Evolutionary conservation across 2,113 vertebrate genomes (phyloP).

Genomic region (Daphoenositta chrysoptera): DNA sequence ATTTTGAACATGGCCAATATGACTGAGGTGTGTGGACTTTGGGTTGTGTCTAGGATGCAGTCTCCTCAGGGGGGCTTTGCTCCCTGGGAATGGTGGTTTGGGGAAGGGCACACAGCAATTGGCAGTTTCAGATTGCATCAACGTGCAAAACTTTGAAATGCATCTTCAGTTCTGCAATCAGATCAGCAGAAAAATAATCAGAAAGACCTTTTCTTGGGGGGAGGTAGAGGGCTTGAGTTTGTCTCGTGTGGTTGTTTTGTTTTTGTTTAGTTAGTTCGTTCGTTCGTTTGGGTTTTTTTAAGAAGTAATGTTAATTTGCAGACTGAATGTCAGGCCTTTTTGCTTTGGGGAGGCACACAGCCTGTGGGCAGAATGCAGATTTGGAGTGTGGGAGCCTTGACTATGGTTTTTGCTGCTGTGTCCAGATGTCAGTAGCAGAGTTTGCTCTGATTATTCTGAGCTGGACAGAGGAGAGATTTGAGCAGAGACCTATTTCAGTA

Average conservation of each 20-base stretch:
- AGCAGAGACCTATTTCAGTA: background rate
- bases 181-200: background rate
- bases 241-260: background rate
- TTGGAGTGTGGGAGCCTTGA: rapidly evolving
- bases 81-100: background rate
- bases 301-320: background rate
- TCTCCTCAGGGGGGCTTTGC: background rate
- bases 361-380: background rate
- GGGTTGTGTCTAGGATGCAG: background rate
- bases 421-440: background rate
- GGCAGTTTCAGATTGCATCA: background rate
- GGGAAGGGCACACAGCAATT: background rate
- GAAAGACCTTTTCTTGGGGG: background rate
- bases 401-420: background rate
- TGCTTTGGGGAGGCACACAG: background rate
- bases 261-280: background rate
- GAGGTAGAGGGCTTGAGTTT: background rate
- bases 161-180: background rate
- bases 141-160: background rate
- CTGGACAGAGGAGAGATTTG: background rate
- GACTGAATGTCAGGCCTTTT: background rate
- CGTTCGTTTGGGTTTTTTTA: rapidly evolving
- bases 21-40: background rate
- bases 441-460: background rate
- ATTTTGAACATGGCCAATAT: background rate